Evolutionary conservation across 2,888 invertebrate genomes (phyloP).

Genomic region (Camptogramma bilineatum): DNA sequence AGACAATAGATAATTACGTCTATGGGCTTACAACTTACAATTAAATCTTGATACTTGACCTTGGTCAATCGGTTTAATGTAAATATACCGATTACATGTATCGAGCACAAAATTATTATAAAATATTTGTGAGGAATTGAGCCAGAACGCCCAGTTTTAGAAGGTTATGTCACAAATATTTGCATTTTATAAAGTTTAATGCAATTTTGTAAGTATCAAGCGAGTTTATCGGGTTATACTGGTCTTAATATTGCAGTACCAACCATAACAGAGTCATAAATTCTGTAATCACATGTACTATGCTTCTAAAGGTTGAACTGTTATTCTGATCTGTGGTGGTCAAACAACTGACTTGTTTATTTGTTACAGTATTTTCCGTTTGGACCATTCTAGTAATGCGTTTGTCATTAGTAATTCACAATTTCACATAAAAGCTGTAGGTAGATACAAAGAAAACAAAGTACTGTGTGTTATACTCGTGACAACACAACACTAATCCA

Average conservation of each 20-base stretch:
- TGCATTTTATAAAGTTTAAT: slow-evolving; percentile 20
- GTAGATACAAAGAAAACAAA: not conserved
- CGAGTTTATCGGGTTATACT: slow-evolving; percentile 13
- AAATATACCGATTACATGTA: slow-evolving; percentile 56
- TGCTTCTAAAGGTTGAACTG: not conserved
- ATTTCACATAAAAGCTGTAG: not conserved
- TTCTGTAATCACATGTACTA: not conserved
- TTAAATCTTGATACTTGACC: slow-evolving; percentile 59
- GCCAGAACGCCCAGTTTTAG: slow-evolving; percentile 36
- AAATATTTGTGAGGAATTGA: slow-evolving; percentile 37
- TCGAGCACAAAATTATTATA: slow-evolving; percentile 42
- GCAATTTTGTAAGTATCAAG: slow-evolving; percentile 34
- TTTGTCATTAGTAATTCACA: not conserved
- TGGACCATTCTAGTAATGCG: not conserved
- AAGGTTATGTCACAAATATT: slow-evolving; percentile 30
- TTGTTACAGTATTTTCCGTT: not conserved
- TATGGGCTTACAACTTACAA: slow-evolving; percentile 43
- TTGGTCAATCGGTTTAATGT: slow-evolving; percentile 61
- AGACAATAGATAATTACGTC: slow-evolving; percentile 34
- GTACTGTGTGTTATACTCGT: slow-evolving; percentile 10
- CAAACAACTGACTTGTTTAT: not conserved
- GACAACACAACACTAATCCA: slow-evolving; percentile 51
- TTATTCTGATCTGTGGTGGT: not conserved
- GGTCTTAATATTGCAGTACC: slow-evolving; percentile 3
- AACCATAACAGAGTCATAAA: not conserved